A percentile compares a stretch with the other conserved stretches of the same genome.
phyloP scores from a whole-genome alignment of 2,797 vertebrate species.

The Pseudochirops cupreus region DNA sequence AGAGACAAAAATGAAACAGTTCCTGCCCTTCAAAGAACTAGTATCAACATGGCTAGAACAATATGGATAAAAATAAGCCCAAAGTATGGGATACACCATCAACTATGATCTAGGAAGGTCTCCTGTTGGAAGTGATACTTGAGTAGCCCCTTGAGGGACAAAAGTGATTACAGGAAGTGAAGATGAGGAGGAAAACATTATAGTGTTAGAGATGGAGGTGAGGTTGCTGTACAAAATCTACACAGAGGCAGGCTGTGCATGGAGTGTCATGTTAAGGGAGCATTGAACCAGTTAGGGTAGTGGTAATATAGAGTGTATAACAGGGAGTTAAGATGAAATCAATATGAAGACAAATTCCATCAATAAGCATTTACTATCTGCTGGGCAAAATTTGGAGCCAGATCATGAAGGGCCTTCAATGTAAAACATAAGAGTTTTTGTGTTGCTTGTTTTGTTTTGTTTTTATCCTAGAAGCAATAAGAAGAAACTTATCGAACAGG shows the following conservation, averaged over 20 bases:
- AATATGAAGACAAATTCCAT: neutral
- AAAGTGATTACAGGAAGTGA: neutral
- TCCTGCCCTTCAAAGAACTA: neutral
- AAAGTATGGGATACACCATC: neutral
- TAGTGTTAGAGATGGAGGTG: neutral
- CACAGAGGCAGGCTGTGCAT: neutral
- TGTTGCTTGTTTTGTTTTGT: too few species aligned
- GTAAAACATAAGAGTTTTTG: neutral
- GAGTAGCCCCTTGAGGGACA: neutral
- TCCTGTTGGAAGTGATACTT: neutral
- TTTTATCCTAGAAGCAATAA: neutral
- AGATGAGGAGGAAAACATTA: neutral
- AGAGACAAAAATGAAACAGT: neutral
- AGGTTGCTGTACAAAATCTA: neutral
- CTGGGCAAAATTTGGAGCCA: neutral
- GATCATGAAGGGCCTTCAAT: neutral
- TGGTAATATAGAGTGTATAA: neutral
- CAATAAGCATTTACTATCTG: neutral
- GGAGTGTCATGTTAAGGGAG: neutral
- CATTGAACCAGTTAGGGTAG: neutral
- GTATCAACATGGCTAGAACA: neutral
- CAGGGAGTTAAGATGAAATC: neutral
- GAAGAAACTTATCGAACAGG: neutral
- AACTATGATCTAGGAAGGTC: neutral
- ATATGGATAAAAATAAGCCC: neutral